phyloP scores from a whole-genome alignment of 2,797 vertebrate genomes.

The Siniperca scherzeri region DNA sequence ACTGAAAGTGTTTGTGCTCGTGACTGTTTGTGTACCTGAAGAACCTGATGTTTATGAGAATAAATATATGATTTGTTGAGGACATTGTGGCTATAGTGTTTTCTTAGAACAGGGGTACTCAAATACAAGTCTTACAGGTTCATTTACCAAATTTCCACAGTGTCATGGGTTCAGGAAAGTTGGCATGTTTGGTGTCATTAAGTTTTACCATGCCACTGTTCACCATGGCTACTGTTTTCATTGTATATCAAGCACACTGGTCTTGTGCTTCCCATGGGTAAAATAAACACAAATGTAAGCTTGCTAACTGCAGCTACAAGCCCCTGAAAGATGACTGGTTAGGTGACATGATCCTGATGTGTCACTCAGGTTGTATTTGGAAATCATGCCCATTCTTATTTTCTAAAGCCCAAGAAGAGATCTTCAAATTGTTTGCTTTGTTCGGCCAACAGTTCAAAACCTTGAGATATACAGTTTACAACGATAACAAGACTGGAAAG shows the following conservation, averaged over 20 bases:
- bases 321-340: no score
- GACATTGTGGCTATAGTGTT: slow-evolving; percentile 12
- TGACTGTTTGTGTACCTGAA: slow-evolving; percentile 75
- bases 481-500: neutral
- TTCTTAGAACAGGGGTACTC: neutral
- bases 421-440: neutral
- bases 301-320: no score
- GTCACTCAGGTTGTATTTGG: no score
- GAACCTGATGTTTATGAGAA: slow-evolving; percentile 74
- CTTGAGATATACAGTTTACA: neutral
- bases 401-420: neutral
- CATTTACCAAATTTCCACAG: neutral
- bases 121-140: neutral
- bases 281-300: neutral
- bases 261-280: neutral
- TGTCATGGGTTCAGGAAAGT: neutral
- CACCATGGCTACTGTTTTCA: neutral
- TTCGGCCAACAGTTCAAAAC: neutral
- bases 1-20: slow-evolving; percentile 77
- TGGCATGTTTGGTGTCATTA: neutral
- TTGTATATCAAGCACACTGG: neutral
- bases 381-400: neutral
- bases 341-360: no score
- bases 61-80: slow-evolving; percentile 76
- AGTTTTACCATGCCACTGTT: neutral